Base-by-base conservation (phyloP, 2,797 vertebrate species). In the Delichon dasypus region DNA sequence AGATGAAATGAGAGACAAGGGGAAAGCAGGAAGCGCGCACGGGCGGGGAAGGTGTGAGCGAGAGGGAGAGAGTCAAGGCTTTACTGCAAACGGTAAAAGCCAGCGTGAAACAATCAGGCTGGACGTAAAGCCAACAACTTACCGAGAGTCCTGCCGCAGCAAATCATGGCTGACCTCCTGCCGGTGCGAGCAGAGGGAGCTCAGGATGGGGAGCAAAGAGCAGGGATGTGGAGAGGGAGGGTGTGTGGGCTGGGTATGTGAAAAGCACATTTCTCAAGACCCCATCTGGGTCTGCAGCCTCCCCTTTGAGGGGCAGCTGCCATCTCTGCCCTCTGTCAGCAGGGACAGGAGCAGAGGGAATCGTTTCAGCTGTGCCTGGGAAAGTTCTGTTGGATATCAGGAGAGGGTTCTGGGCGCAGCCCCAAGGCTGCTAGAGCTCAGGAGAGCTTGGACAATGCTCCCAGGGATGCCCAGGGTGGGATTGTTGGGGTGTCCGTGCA, bases 1-100 rank as follows among this genome's bases (percentile, higher is more conserved):
- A 34, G 88, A 89, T 93, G 93, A 92, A 89, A 95, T 84, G 92
- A 91, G 94, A 67, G 92, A 70, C 75, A 2, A 88, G 85, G 82
- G 86, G 83, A 25, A 50, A 44, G 81, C 82, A 42, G 82, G 92
- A 83, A 84, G 66, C 34, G 5, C 0, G 7, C 62, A 12, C 1
- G 11, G 77, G 81, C 89, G 51, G 89, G 60, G 50, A 6, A 86
- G 68, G 79, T 19, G 76, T 45, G 76, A 67, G 83, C 1, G 44
- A 89, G 94, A 85, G 66, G 87, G 89, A 36, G 87, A 68, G 90
- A 89, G 93, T 5, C 71, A 91, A 96, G 58, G 57, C 90, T 95
- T 90, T 85, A 87, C 64, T 76, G 92, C 73, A 13, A 68, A 57
- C 6, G 5, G 36, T 82, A 89, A 95, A 96, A 95, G 72, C 44